Conservation (phyloP, 2,888 invertebrate genomes). For the Tiliacea aurago region DNA sequence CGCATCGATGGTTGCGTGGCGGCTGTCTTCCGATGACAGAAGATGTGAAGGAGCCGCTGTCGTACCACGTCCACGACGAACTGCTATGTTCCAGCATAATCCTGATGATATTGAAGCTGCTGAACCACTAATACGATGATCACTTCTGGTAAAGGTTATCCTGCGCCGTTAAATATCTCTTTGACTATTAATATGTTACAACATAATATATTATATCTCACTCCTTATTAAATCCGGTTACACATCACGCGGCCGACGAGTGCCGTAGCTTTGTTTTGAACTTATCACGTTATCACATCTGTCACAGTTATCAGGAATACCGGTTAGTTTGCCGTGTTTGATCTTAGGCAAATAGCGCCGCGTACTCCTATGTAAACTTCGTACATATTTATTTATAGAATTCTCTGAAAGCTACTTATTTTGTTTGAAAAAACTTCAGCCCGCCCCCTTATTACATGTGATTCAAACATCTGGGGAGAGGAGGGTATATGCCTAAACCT, state of each 20-base stretch:
- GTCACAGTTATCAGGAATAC: conserved; percentile 62
- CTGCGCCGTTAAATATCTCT: too few species aligned
- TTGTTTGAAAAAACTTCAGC: background rate
- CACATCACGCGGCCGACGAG: conserved; percentile 36
- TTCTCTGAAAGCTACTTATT: background rate
- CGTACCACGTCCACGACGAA: too few species aligned
- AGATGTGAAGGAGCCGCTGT: too few species aligned
- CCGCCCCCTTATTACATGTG: background rate
- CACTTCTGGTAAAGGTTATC: too few species aligned
- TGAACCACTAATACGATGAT: too few species aligned
- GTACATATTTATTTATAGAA: conserved; percentile 2
- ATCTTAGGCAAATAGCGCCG: conserved; percentile 58
- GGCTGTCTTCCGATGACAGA: too few species aligned
- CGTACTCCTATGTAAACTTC: conserved; percentile 24
- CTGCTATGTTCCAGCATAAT: too few species aligned
- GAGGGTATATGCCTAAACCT: too few species aligned
- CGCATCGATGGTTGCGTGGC: too few species aligned
- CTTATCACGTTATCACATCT: conserved; percentile 65
- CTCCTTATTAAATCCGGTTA: background rate
- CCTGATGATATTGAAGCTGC: too few species aligned
- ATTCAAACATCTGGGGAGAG: background rate
- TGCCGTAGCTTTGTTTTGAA: conserved; percentile 59
- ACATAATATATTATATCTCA: background rate
- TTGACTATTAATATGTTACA: background rate
- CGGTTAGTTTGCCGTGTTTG: conserved; percentile 46